Conservation (phyloP, 2,888 invertebrate species). For the Anorthoa munda region DNA sequence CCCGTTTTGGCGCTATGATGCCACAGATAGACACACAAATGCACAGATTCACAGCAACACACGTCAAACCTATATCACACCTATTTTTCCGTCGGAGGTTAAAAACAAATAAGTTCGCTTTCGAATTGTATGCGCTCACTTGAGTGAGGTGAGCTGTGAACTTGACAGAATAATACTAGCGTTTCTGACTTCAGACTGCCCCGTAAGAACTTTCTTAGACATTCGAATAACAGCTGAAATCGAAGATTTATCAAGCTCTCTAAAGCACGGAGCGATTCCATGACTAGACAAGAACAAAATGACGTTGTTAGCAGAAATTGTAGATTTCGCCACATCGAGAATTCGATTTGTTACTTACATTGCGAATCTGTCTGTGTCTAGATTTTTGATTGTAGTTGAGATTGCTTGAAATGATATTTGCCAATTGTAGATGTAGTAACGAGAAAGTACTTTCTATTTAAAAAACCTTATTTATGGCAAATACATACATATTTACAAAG, state of each 20-base stretch:
- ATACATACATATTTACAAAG: too few relatives aligned
- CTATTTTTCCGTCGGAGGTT: too few relatives aligned
- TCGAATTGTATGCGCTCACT: conserved; percentile 3
- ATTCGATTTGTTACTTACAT: not conserved
- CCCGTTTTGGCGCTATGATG: too few relatives aligned
- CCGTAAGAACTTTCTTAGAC: not conserved
- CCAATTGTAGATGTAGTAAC: not conserved
- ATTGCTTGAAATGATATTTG: not conserved
- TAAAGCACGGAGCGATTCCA: not conserved
- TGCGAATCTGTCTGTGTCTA: not conserved
- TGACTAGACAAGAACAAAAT: conserved; percentile 15
- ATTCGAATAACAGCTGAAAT: conserved; percentile 1
- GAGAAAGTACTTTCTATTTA: too few relatives aligned
- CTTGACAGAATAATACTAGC: not conserved
- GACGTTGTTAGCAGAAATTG: conserved; percentile 15
- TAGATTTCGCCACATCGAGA: not conserved
- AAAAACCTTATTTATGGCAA: too few relatives aligned
- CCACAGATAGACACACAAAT: too few relatives aligned
- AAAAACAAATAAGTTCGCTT: too few relatives aligned
- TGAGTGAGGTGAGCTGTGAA: not conserved
- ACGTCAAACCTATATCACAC: too few relatives aligned
- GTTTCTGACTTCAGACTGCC: not conserved
- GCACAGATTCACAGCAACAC: too few relatives aligned
- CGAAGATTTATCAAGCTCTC: conserved; percentile 1
- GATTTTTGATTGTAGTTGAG: not conserved